Evolutionary conservation across 1,140 invertebrate genomes (phyloP), one percentile per base, ranked within the genome.

Genomic region (Pseudoatta argentina): DNA sequence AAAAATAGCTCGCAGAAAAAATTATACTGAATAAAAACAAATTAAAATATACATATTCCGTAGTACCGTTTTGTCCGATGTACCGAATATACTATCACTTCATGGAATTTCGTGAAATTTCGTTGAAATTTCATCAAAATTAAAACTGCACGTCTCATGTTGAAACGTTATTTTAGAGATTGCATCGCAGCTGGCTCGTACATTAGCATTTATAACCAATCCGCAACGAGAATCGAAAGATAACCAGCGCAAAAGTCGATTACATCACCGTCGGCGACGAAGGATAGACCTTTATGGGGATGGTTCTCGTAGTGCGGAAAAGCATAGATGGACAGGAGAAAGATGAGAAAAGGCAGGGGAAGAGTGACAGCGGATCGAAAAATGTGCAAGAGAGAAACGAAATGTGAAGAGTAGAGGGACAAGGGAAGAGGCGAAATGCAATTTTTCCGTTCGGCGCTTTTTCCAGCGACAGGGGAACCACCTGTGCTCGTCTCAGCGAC

Each of bases 191-290:
- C 67, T 73, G 71, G 75, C 88, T 92, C 91, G 86, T 91, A 89
- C 91, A 93, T 94, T 94, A 93, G 91, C 91, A 94, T 94, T 94
- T 94, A 94, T 94, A 94, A 94, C 90, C 91, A 92, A 90, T 86
- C 78, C 85, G 87, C 86, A 86, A 89, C 85, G 91, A 92, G 88
- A 93, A 92, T 93, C 87, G 88, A 78, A 83, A 89, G 91, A 92
- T 89, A 93, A 91, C 86, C 57, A 63, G 82, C 27, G 21, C 30
- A 67, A 91, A 85, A 85, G 82, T 76, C 77, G 78, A 91, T 66
- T 76, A 86, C 61, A 67, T 90, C 53, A 34, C 30, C 53, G 79
- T 57, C 34, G 83, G 86, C 73, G 79, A 87, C 61, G 77, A 51
- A 57, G 30, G 24, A 39, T 64, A 24, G 48, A 51, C 18, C 24